Percentiles rank a stretch among this genome's conserved stretches.
phyloP scores from a whole-genome alignment of 1,140 invertebrate genomes.

The Diabrotica undecimpunctata region DNA sequence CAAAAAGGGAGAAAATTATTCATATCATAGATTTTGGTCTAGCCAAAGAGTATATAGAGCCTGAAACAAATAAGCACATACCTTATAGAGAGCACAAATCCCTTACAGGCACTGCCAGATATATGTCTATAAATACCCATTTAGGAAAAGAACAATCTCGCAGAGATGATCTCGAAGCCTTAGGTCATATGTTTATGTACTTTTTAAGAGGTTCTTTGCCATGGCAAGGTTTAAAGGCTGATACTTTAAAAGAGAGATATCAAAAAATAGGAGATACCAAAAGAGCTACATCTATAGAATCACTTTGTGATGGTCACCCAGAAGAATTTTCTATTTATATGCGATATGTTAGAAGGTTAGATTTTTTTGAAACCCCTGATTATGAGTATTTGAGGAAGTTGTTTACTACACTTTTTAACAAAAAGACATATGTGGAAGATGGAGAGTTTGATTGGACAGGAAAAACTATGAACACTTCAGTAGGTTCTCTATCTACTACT shows the following conservation, averaged over 20 bases:
- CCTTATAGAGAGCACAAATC: slow-evolving; percentile 99
- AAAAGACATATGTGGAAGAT: slow-evolving; percentile 88
- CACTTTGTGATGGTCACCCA: slow-evolving; percentile 83
- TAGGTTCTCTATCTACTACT: slow-evolving; percentile 49
- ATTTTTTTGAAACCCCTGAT: slow-evolving; percentile 99
- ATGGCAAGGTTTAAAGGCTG: slow-evolving; percentile 99
- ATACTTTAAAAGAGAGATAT: slow-evolving; percentile 98
- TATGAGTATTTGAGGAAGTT: slow-evolving; percentile 96
- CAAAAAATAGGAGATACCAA: slow-evolving; percentile 99
- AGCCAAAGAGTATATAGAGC: slow-evolving; percentile 99
- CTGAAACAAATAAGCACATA: slow-evolving; percentile 99
- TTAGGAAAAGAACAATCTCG: slow-evolving; percentile 99
- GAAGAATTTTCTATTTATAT: slow-evolving; percentile 63
- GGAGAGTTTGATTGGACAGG: slow-evolving; percentile 98
- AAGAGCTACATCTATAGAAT: slow-evolving; percentile 93
- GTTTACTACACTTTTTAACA: slow-evolving; percentile 91
- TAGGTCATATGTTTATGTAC: slow-evolving; percentile 99
- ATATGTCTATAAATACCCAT: slow-evolving; percentile 99
- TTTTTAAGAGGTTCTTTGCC: slow-evolving; percentile 96
- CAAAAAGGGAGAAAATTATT: slow-evolving; percentile 97
- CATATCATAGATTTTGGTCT: slow-evolving; percentile 99
- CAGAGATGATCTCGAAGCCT: slow-evolving; percentile 95
- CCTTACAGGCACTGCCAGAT: slow-evolving; percentile 93
- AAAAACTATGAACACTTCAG: slow-evolving; percentile 58
- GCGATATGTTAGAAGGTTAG: slow-evolving; percentile 91